Conservation (phyloP, 2,113 vertebrate species). For the Anoura caudifer region DNA sequence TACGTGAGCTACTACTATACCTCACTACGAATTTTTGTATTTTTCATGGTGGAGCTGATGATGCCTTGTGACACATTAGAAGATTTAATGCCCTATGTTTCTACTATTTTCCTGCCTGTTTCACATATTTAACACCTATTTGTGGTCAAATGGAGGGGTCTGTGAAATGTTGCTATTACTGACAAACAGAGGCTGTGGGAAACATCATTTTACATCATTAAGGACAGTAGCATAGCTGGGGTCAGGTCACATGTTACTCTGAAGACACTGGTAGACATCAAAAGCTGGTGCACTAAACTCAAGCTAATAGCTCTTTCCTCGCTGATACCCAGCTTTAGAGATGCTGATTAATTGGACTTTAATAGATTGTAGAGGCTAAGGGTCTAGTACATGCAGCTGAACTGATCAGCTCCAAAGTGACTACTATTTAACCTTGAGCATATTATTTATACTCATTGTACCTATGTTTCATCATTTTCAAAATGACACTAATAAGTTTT, state of each 20-base stretch:
- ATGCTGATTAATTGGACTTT: neutral
- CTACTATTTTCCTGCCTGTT: neutral
- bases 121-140: constrained; percentile 5
- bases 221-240: neutral
- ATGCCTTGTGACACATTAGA: neutral
- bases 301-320: neutral
- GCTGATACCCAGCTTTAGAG: neutral
- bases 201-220: neutral
- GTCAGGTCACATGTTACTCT: neutral
- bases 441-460: neutral
- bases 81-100: neutral
- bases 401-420: neutral
- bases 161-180: neutral
- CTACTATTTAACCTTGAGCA: neutral
- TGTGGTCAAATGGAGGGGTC: neutral
- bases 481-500: neutral
- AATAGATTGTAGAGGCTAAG: neutral
- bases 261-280: neutral
- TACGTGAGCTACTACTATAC: neutral
- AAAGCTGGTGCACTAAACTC: neutral
- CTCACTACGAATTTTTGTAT: neutral
- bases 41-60: neutral
- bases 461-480: neutral
- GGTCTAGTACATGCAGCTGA: neutral
- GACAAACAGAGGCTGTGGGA: neutral